These are phyloP conservation scores for Pandion haliaetus DNA, from an alignment of 2,113 vertebrate genomes.

Conservation along the genomic window DNA sequence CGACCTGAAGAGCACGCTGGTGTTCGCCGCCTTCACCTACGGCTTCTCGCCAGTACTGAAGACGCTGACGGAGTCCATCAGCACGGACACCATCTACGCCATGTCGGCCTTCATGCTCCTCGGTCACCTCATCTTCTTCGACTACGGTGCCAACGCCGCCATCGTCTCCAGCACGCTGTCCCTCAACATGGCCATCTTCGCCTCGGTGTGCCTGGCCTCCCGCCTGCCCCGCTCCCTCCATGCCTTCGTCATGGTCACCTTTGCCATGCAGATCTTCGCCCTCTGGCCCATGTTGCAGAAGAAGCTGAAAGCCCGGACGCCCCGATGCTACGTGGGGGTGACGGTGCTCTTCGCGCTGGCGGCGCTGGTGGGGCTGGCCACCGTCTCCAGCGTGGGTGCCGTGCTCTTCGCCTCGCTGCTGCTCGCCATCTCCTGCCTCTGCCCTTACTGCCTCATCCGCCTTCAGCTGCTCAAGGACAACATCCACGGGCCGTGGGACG, in stretches of 20 bases:
- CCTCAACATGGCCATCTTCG: conserved; percentile 94
- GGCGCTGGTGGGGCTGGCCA: conserved; percentile 78
- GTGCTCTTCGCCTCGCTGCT: conserved; percentile 83
- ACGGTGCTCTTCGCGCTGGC: conserved; percentile 80
- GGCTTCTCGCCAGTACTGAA: conserved; percentile 94
- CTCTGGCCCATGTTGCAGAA: conserved; percentile 95
- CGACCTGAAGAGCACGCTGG: conserved; percentile 88
- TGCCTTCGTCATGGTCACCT: conserved; percentile 92
- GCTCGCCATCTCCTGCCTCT: conserved; percentile 81
- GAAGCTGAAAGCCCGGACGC: conserved; percentile 80
- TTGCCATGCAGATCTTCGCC: conserved; percentile 93
- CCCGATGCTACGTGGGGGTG: conserved; percentile 77
- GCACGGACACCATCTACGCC: conserved; percentile 95
- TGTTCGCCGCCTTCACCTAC: conserved; percentile 92
- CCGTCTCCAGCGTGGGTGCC: conserved; percentile 78
- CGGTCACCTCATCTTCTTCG: conserved; percentile 92
- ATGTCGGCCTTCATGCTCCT: conserved; percentile 94
- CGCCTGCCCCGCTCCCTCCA: conserved; percentile 89
- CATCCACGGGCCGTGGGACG: conserved; percentile 97
- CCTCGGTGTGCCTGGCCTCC: conserved; percentile 92
- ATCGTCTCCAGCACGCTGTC: conserved; percentile 90
- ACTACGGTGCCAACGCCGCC: conserved; percentile 88
- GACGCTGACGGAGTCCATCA: conserved; percentile 94
- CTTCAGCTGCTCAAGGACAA: conserved; percentile 96
- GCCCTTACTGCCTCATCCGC: conserved; percentile 86